Percentiles rank a stretch among this genome's conserved stretches.
These are phyloP conservation scores for Neoascia interrupta DNA, from an alignment of 2,888 invertebrate genomes.

Conservation along the genomic window DNA sequence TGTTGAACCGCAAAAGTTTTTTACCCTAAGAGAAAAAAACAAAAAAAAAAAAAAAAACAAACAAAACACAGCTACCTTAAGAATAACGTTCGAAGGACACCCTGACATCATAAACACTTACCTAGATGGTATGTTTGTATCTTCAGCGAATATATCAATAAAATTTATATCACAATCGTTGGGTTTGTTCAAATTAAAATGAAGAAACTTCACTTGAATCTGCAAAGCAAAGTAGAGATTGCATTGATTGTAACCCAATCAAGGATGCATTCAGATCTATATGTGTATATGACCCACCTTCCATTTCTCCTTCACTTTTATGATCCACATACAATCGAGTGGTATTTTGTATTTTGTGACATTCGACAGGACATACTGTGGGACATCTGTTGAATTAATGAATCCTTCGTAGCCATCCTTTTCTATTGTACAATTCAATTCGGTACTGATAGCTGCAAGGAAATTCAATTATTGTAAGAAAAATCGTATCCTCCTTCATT, in stretches of 20 bases:
- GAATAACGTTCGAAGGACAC: too few relatives aligned
- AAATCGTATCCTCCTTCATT: not conserved
- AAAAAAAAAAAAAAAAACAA: too few relatives aligned
- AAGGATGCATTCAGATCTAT: too few relatives aligned
- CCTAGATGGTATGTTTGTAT: conserved; percentile 83
- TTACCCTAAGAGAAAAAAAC: conserved; percentile 79
- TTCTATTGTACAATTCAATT: conserved; percentile 83
- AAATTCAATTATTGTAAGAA: not conserved
- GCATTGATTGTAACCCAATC: not conserved
- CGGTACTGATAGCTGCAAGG: conserved; percentile 75
- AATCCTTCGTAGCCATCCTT: conserved; percentile 81
- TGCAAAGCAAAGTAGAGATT: too few relatives aligned
- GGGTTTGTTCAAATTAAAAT: conserved; percentile 85
- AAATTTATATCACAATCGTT: conserved; percentile 90
- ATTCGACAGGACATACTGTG: conserved; percentile 80
- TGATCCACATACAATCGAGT: conserved; percentile 88
- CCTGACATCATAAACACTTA: conserved; percentile 72
- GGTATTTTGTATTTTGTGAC: conserved; percentile 82
- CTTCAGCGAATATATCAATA: conserved; percentile 85
- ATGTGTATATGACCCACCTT: conserved; percentile 82
- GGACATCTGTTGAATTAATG: conserved; percentile 82
- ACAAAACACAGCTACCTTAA: too few relatives aligned
- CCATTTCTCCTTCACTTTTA: conserved; percentile 83
- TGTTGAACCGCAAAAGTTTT: conserved; percentile 91
- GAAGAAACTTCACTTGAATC: conserved; percentile 86